Evolutionary conservation across 2,888 invertebrate species (phyloP).

Genomic region (Callinectes sapidus): DNA sequence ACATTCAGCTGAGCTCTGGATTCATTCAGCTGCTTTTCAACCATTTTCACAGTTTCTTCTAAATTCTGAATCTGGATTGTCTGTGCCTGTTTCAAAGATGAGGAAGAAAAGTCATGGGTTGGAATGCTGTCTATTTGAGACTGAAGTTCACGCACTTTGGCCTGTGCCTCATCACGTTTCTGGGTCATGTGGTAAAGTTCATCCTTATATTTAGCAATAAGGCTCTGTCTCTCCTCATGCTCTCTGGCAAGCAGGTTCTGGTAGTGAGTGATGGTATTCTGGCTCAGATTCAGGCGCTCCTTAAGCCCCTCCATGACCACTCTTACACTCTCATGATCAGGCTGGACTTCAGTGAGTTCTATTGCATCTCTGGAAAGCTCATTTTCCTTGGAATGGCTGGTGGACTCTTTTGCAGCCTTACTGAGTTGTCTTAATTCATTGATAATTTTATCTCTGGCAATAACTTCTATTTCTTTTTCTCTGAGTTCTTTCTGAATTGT

Average conservation of each 20-base stretch:
- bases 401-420: conserved; percentile 27
- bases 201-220: conserved; percentile 46
- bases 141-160: conserved; percentile 52
- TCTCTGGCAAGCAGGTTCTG: conserved; percentile 60
- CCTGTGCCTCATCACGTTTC: conserved; percentile 48
- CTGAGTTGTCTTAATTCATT: conserved; percentile 51
- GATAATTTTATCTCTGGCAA: conserved; percentile 62
- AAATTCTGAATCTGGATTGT: conserved; percentile 60
- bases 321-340: conserved; percentile 57
- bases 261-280: conserved; percentile 61
- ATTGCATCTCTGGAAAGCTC: conserved; percentile 29
- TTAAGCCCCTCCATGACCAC: conserved; percentile 62
- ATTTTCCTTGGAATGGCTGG: not conserved
- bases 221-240: conserved; percentile 53
- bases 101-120: conserved; percentile 47
- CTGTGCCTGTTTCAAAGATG: conserved; percentile 52
- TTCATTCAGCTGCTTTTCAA: conserved; percentile 58
- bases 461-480: conserved; percentile 53
- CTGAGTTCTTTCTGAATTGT: conserved; percentile 15
- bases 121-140: conserved; percentile 60
- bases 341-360: not conserved
- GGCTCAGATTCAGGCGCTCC: conserved; percentile 61
- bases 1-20: conserved; percentile 39
- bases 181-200: conserved; percentile 47
- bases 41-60: conserved; percentile 51